A percentile compares a stretch with the other conserved stretches of the same genome.
Evolutionary conservation across 2,113 vertebrate genomes (phyloP).

Genomic region (Gobiocypris rarus): DNA sequence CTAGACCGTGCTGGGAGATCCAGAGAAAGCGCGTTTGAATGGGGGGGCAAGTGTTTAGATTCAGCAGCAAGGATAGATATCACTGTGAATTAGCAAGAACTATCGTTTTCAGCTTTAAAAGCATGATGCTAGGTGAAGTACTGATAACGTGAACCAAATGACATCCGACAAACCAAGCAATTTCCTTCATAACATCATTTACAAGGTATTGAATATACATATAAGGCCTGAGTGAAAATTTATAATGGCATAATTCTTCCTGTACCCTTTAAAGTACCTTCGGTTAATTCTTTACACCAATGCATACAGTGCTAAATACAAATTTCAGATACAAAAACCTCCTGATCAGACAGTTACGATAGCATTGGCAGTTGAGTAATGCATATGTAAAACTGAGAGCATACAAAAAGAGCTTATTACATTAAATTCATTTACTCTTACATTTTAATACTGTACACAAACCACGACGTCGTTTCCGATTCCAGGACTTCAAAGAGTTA

Average conservation of each 20-base stretch:
- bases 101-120: background rate
- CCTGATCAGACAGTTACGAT: background rate
- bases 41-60: background rate
- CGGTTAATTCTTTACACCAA: constrained; percentile 19
- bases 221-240: constrained; percentile 28
- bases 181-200: background rate
- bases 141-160: background rate
- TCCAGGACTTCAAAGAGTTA: constrained; percentile 34
- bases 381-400: constrained; percentile 11
- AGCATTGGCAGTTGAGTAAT: background rate
- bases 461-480: constrained; percentile 18
- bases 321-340: constrained; percentile 21
- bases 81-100: background rate
- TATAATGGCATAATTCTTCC: background rate
- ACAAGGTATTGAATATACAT: background rate
- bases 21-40: too few relatives aligned
- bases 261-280: constrained; percentile 31
- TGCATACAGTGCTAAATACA: constrained; percentile 11
- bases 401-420: constrained; percentile 52
- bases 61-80: background rate
- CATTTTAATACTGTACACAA: constrained; percentile 41
- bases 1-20: too few relatives aligned
- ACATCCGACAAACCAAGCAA: background rate
- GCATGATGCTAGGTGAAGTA: background rate
- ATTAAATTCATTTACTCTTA: constrained; percentile 31